Evolutionary conservation across 2,113 vertebrate genomes (phyloP), one percentile per base, ranked within the genome.

Genomic region (Naja naja): DNA sequence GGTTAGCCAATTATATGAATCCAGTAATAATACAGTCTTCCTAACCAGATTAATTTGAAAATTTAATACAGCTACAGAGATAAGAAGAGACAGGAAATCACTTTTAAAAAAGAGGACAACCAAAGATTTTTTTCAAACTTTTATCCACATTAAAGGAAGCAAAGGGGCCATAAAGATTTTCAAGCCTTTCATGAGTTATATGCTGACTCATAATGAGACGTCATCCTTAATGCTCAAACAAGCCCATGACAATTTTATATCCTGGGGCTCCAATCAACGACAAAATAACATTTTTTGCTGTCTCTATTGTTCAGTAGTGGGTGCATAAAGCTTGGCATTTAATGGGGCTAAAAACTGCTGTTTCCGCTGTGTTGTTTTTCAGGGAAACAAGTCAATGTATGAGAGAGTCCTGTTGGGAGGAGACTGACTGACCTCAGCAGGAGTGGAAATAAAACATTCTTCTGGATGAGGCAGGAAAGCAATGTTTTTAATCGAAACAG

Each of bases 361-460:
- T 91, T 87, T 52, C 10, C 11, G 1, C 54, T 27, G 69, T 22
- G 4, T 1, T 92, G 7, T 87, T 91, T 93, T 93, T 85, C 69
- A 14, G 25, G 89, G 90, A 92, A 94, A 90, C 64, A 60, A 34
- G 25, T 69, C 85, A 91, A 91, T 53, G 74, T 94, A 27, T 23
- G 64, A 93, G 53, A 88, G 81, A 93, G 43, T 91, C 88, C 85
- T 11, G 0, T 92, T 74, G 95, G 23, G 90, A 60, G 9, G 92
- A 95, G 95, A 90, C 89, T 92, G 89, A 96, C 89, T 92, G 93
- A 10, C 81, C 89, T 90, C 92, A 96, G 93, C 88, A 94, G 88
- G 92, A 95, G 81, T 56, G 93, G 81, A 92, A 91, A 92, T 56
- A 93, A 95, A 54, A 2, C 54, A 90, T 92, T 86, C 27, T 92